These are phyloP conservation scores for Chamaetylas fuelleborni DNA, from an alignment of 2,113 vertebrate genomes.

Conservation along the genomic window DNA sequence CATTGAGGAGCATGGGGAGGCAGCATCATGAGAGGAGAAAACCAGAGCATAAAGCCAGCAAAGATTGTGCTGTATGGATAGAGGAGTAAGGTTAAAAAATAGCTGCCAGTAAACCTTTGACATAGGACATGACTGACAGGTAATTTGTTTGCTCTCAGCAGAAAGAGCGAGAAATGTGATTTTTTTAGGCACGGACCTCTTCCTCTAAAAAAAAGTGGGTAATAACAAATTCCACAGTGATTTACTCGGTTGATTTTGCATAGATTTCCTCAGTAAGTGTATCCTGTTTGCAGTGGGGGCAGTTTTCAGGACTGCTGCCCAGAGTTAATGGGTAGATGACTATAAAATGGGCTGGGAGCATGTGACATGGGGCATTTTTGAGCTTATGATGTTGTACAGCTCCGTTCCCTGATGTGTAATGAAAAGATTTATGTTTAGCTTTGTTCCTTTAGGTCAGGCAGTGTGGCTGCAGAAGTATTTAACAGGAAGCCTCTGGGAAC, in stretches of 20 bases:
- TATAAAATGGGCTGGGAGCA: neutral
- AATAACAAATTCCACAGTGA: neutral
- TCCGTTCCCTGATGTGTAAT: neutral
- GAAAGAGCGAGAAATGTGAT: neutral
- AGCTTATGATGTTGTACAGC: neutral
- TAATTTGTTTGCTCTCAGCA: neutral
- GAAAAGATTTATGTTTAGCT: neutral
- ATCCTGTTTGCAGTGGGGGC: neutral
- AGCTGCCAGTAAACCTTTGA: neutral
- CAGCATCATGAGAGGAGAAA: neutral
- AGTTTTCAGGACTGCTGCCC: neutral
- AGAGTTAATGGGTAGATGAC: neutral
- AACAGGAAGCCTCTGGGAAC: neutral
- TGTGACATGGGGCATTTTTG: neutral
- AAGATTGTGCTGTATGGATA: neutral
- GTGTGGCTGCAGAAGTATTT: neutral
- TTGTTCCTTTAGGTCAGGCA: neutral
- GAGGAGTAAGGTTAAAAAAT: neutral
- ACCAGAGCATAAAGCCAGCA: neutral
- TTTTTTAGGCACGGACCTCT: neutral
- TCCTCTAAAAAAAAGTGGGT: neutral
- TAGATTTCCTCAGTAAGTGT: neutral
- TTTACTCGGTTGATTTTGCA: neutral
- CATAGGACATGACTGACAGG: neutral
- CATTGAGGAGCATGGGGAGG: neutral